A percentile compares a stretch with the other conserved stretches of the same genome.
Conservation (phyloP, 1,140 invertebrate species). For the Metopolophium dirhodum region DNA sequence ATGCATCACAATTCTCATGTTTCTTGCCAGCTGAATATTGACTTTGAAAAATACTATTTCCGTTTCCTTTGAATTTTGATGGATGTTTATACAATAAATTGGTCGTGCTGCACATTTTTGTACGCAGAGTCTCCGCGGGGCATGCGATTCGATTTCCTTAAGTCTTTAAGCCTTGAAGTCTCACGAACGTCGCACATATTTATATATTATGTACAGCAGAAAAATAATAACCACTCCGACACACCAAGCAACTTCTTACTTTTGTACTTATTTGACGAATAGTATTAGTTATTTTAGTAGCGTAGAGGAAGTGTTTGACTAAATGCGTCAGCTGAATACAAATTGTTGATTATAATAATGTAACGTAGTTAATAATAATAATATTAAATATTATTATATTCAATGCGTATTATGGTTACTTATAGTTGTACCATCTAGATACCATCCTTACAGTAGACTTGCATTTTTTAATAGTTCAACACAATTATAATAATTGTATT, state of each 20-base stretch:
- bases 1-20: neutral
- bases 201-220: neutral
- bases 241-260: neutral
- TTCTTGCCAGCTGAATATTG: neutral
- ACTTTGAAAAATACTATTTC: neutral
- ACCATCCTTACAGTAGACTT: neutral
- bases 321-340: neutral
- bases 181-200: neutral
- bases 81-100: slow-evolving; percentile 2
- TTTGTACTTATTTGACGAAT: neutral
- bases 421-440: neutral
- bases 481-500: neutral
- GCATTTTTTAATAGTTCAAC: neutral
- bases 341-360: neutral
- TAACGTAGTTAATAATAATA: neutral
- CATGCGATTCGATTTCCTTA: slow-evolving; percentile 12
- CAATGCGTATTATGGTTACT: neutral
- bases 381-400: neutral
- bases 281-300: slow-evolving; percentile 30
- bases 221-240: slow-evolving; percentile 19
- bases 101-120: neutral
- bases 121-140: neutral
- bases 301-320: slow-evolving; percentile 40
- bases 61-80: neutral
- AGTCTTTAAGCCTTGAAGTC: neutral